These are phyloP conservation scores for Myopa testacea DNA, from an alignment of 2,888 invertebrate species.

Conservation along the genomic window DNA sequence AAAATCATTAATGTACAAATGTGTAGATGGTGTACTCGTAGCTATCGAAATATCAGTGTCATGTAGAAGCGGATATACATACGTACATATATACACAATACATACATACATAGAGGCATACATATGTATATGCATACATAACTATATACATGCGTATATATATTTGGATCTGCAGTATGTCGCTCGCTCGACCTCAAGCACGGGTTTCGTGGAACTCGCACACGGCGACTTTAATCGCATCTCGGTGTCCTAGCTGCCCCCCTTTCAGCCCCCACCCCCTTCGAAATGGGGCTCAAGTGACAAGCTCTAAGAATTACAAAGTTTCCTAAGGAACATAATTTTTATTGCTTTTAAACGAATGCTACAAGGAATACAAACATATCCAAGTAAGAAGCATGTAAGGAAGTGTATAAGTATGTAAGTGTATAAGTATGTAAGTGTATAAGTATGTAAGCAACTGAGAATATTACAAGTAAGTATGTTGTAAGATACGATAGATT, in stretches of 20 bases:
- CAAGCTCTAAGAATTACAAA: conserved; percentile 2
- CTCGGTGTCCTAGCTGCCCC: conserved; percentile 52
- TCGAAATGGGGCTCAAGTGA: neutral
- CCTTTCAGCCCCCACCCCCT: neutral
- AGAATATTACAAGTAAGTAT: no score
- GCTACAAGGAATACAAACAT: neutral
- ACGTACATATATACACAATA: neutral
- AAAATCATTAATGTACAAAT: conserved; percentile 7
- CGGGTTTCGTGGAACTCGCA: conserved; percentile 7
- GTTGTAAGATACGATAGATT: neutral
- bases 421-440: no score
- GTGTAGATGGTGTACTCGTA: neutral
- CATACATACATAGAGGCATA: no score
- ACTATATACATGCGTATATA: neutral
- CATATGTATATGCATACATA: no score
- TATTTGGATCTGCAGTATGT: conserved; percentile 6
- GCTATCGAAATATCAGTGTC: neutral
- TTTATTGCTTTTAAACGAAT: neutral
- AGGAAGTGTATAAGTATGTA: no score
- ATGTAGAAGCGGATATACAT: neutral
- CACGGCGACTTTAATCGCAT: conserved; percentile 59
- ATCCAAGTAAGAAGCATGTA: no score
- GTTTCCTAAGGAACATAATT: conserved; percentile 2
- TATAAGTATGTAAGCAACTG: no score
- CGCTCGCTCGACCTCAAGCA: conserved; percentile 5